These are phyloP conservation scores for Smittia aterrima DNA, from an alignment of 2,888 invertebrate species.

Conservation along the genomic window DNA sequence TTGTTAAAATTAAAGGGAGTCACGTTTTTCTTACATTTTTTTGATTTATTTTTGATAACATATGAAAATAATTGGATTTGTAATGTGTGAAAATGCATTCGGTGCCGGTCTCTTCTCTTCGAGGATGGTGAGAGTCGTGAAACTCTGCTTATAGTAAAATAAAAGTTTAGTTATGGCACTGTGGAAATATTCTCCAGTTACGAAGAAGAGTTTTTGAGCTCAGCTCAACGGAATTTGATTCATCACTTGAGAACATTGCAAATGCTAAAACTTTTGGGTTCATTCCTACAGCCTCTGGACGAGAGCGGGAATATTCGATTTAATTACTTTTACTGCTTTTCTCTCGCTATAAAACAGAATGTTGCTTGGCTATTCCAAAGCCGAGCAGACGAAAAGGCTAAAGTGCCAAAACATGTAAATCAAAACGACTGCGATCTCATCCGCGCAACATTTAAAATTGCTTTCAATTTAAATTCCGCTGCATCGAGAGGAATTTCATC, in stretches of 20 bases:
- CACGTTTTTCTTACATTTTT: constrained; percentile 38
- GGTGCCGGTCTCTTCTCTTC: too few relatives aligned
- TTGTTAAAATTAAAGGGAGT: constrained; percentile 28
- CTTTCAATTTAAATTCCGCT: not conserved
- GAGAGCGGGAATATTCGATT: not conserved
- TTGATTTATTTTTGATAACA: constrained; percentile 42
- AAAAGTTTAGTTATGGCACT: too few relatives aligned
- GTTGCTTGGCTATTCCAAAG: not conserved
- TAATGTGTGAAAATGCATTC: constrained; percentile 37
- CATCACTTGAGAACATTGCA: too few relatives aligned
- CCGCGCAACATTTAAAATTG: not conserved
- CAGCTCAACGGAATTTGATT: too few relatives aligned
- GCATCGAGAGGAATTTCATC: not conserved
- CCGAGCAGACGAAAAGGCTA: not conserved
- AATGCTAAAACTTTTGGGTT: too few relatives aligned
- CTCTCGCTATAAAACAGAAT: not conserved
- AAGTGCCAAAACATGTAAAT: not conserved
- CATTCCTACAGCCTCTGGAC: not conserved
- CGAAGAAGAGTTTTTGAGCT: too few relatives aligned
- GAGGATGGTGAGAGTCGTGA: too few relatives aligned
- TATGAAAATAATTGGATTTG: constrained; percentile 38
- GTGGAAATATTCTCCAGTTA: too few relatives aligned
- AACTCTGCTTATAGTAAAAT: too few relatives aligned
- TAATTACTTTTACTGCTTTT: constrained; percentile 19
- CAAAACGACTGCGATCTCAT: not conserved